Conservation (phyloP, 2,888 invertebrate species). For the Tribolium freemani region DNA sequence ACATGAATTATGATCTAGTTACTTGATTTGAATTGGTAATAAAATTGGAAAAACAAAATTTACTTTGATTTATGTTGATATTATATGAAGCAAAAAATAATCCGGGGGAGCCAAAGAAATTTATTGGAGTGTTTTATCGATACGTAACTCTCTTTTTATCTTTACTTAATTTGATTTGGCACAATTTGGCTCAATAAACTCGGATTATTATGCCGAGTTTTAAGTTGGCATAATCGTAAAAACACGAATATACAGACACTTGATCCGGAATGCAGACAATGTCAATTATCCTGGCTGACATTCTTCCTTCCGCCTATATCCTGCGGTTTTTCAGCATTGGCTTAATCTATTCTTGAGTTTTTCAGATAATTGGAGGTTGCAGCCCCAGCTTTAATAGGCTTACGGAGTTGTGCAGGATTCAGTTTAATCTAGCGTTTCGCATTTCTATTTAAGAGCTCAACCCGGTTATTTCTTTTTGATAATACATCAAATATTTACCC, state of each 20-base stretch:
- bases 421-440: constrained; percentile 37
- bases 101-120: constrained; percentile 49
- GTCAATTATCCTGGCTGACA: constrained; percentile 23
- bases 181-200: neutral
- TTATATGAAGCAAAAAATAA: constrained; percentile 61
- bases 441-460: constrained; percentile 19
- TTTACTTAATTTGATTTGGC: constrained; percentile 23
- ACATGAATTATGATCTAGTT: constrained; percentile 61
- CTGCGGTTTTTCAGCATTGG: constrained; percentile 28
- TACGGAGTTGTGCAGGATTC: constrained; percentile 23
- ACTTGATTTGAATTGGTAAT: constrained; percentile 65
- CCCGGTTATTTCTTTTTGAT: constrained; percentile 17
- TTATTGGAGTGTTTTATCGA: constrained; percentile 52
- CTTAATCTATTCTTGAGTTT: constrained; percentile 35
- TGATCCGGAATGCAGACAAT: constrained; percentile 13
- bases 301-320: constrained; percentile 18
- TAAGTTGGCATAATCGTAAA: constrained; percentile 2
- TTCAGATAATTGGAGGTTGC: constrained; percentile 36
- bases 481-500: constrained; percentile 34
- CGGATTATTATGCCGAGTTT: constrained; percentile 2
- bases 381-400: constrained; percentile 29
- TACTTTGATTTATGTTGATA: constrained; percentile 59
- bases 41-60: constrained; percentile 63
- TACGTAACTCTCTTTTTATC: constrained; percentile 46
- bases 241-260: constrained; percentile 4